These are phyloP conservation scores for Pseudochromis fuscus DNA, from an alignment of 2,797 vertebrate species.

Conservation along the genomic window DNA sequence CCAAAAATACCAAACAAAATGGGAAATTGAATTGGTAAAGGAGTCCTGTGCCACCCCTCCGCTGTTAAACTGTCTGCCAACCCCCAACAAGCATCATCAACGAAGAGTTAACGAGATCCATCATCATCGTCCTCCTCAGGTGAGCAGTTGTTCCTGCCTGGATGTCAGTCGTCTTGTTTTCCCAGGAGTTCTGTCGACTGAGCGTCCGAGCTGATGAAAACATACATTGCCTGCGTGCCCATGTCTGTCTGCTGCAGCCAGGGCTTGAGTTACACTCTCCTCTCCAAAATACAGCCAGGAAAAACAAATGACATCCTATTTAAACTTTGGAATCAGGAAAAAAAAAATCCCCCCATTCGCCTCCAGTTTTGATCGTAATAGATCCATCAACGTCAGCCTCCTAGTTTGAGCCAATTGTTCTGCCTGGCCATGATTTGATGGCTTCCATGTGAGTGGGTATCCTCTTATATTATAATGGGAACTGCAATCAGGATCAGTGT, in stretches of 20 bases:
- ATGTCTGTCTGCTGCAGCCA: conserved; percentile 44
- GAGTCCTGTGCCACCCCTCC: background rate
- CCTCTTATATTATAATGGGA: conserved; percentile 68
- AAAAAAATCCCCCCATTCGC: conserved; percentile 6
- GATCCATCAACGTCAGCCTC: conserved; percentile 68
- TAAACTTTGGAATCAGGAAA: conserved; percentile 53
- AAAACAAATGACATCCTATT: conserved; percentile 76
- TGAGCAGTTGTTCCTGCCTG: conserved; percentile 12
- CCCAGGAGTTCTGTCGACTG: conserved; percentile 63
- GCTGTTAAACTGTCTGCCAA: conserved; percentile 11
- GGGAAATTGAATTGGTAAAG: conserved; percentile 1
- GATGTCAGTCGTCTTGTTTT: conserved; percentile 36
- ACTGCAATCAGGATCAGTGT: conserved; percentile 71
- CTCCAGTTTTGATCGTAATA: conserved; percentile 59
- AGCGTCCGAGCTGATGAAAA: conserved; percentile 31
- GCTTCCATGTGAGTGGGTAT: conserved; percentile 76
- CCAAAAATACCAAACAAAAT: conserved; percentile 41
- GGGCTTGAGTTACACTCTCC: conserved; percentile 65
- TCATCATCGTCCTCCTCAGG: conserved; percentile 31
- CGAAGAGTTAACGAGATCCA: conserved; percentile 4
- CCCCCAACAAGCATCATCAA: conserved; percentile 18
- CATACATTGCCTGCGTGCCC: conserved; percentile 55
- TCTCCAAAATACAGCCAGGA: conserved; percentile 59
- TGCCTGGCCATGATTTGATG: conserved; percentile 69
- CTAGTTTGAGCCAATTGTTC: conserved; percentile 69